Conservation (phyloP, 1,140 invertebrate genomes). For the Pogonomyrmex barbatus region DNA sequence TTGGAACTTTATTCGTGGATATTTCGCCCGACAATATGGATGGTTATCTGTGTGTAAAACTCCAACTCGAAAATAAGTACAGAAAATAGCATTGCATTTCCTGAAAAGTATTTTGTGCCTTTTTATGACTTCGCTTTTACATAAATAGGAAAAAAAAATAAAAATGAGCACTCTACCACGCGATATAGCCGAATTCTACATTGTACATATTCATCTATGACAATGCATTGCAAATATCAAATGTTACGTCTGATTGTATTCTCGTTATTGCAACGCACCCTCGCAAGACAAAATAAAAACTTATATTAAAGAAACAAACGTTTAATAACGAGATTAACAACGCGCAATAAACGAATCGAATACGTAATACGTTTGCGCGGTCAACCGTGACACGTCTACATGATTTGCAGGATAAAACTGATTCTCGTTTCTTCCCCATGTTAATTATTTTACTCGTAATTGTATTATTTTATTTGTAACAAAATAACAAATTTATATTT, state of each 20-base stretch:
- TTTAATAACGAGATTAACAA: slow-evolving; percentile 32
- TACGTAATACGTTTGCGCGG: slow-evolving; percentile 25
- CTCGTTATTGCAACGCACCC: neutral
- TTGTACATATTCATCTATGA: neutral
- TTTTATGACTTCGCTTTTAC: slow-evolving; percentile 24
- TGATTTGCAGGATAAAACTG: neutral
- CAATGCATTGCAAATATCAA: slow-evolving; percentile 1
- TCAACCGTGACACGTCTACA: too few relatives aligned
- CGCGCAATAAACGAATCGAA: slow-evolving; percentile 1
- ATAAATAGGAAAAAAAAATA: neutral
- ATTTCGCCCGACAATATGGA: slow-evolving; percentile 48
- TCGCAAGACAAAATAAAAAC: slow-evolving; percentile 2
- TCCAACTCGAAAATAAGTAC: slow-evolving; percentile 16
- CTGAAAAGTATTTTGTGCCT: slow-evolving; percentile 23
- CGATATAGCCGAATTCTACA: neutral
- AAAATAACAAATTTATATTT: neutral
- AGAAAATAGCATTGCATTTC: slow-evolving; percentile 35
- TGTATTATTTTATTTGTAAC: neutral
- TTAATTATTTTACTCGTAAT: neutral
- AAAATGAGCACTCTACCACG: neutral
- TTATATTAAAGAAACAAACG: neutral
- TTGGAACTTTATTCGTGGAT: slow-evolving; percentile 53
- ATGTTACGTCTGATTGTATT: neutral
- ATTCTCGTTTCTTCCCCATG: neutral
- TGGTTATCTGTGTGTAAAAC: slow-evolving; percentile 49